A percentile compares a stretch with the other conserved stretches of the same genome.
These are phyloP conservation scores for Naso thynnoides DNA, from an alignment of 2,797 vertebrate genomes.

Conservation along the genomic window DNA sequence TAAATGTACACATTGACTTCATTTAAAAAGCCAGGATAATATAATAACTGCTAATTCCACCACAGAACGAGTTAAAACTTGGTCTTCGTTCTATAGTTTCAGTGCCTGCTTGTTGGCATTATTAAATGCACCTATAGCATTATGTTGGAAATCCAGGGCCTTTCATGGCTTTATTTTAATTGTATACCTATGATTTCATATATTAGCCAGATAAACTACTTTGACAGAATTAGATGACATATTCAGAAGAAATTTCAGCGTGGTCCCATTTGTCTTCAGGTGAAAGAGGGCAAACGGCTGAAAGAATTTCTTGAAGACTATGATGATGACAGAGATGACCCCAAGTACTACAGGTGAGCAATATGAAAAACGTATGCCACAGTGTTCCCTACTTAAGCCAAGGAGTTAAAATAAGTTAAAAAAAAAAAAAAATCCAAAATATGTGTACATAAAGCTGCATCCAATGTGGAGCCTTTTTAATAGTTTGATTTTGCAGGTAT, in stretches of 20 bases:
- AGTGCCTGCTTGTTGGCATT: not conserved
- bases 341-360: conserved; percentile 95
- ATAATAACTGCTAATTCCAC: not conserved
- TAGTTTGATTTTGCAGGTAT: not conserved
- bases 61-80: not conserved
- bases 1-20: not conserved
- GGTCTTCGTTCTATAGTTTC: not conserved
- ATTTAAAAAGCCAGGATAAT: not conserved
- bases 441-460: not conserved
- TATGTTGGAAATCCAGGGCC: not conserved
- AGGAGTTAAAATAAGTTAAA: not conserved
- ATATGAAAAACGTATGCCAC: not conserved
- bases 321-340: conserved; percentile 97
- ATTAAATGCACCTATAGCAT: not conserved
- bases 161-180: not conserved
- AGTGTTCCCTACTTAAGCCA: not conserved
- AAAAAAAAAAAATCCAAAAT: not conserved
- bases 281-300: conserved; percentile 96
- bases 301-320: conserved; percentile 99
- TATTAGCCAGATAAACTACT: not conserved
- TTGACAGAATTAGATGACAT: not conserved
- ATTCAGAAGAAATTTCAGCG: not conserved
- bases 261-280: conserved; percentile 75
- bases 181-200: not conserved
- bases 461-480: not conserved